Evolutionary conservation across 2,113 vertebrate genomes (phyloP), one percentile per base, ranked within the genome.

Genomic region (Dolichotis patagonum): DNA sequence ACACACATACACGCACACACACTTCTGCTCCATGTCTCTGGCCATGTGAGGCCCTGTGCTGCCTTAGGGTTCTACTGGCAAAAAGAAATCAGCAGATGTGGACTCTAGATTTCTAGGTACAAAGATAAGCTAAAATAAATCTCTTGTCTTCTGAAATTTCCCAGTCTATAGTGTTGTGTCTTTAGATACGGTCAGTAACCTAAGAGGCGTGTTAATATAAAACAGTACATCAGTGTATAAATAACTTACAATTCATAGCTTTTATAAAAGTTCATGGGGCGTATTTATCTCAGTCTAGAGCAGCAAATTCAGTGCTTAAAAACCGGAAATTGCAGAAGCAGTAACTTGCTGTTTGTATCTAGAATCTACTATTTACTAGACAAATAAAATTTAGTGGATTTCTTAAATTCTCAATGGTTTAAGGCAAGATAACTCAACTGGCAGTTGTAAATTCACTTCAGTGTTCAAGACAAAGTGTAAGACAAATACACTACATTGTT

Each of bases 1-100:
- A 73, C 38, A 43, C 38, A 41, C 69, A 73, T 10, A 93, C 7
- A 94, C 96, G 93, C 97, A 97, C 91, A 96, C 58, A 85, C 88
- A 1, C 69, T 69, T n/a, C 86, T 85, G 41, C 22, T 75, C 12
- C n/a, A 46, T 43, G 41, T 46, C 41, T 77, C 41, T 30, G 43
- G 73, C 24, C 41, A 46, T 28, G 41, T 16, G 13, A 24, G 46
- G 43, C 43, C 43, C 43, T 77, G 24, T 77, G 73, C 26, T 46
- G 71, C 43, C 73, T 77, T 77, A 17, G 12, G 26, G 30, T 28
- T 28, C 5, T 30, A 77, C 28, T 13, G 12, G 41, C 41, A 77
- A 46, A 46, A 46, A 77, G 26, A 7, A 46, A 77, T 43, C 2
- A 46, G 24, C 22, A 85, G n/a, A 75, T 90, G 43, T 46, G 41